Base-by-base conservation (phyloP, 1,140 invertebrate species). In the Papilio dardanus region DNA sequence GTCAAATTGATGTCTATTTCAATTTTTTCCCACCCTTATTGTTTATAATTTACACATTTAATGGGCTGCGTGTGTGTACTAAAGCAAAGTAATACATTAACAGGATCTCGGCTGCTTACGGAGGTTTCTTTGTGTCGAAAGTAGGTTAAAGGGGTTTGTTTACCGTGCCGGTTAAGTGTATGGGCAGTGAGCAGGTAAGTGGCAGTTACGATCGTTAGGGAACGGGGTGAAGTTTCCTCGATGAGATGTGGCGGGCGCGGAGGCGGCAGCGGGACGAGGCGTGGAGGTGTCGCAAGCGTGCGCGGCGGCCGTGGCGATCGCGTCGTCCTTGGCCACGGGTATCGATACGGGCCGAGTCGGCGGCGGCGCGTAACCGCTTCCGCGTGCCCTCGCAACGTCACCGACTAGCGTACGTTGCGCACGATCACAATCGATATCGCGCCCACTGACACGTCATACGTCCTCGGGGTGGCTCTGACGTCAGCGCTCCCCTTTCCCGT, bases 281-380 rank as follows among this genome's bases (percentile, higher is more conserved):
- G 35, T 31, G 24, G 71, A 42, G 62, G 78, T 84, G 80, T 85
- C 77, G 83, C 81, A 84, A 86, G 74, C 80, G 77, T 67, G 67
- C 69, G 46, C 68, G 68, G 37, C 76, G 79, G 82, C 86, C 86
- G 76, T 80, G 84, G 76, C 80, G 78, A 77, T 75, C 66, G 76
- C 54, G 42, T 76, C 82, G 89, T 87, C 89, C 89, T 89, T 88
- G 88, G 86, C 87, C 84, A 83, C 79, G 84, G 81, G 66, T 68
- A 79, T 78, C 83, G 80, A 80, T 76, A 75, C 85, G 74, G 74
- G 81, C 76, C 81, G 79, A 74, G 76, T 73, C 79, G 83, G 77
- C 84, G 83, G 77, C 84, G 79, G 82, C 82, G 81, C 86, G 87
- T 86, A 84, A 84, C 86, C 78, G 83, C 86, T 90, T 90, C 88